Evolutionary conservation across 1,140 invertebrate genomes (phyloP).

Genomic region (Grapholita molesta): DNA sequence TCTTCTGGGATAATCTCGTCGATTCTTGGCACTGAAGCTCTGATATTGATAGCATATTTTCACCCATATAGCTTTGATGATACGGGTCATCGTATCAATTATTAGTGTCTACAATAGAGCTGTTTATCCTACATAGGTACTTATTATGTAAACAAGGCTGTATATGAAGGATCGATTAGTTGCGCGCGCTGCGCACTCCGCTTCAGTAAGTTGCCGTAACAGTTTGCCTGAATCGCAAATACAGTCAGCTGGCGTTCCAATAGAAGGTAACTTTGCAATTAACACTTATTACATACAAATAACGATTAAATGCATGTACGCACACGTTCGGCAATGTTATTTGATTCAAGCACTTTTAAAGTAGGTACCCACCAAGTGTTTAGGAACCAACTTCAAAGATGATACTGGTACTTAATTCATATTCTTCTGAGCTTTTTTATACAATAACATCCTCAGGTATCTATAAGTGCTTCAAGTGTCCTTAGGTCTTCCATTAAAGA

Average conservation of each 20-base stretch:
- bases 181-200: conserved; percentile 57
- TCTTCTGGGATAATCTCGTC: not conserved
- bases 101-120: not conserved
- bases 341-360: too few species aligned
- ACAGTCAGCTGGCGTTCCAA: conserved; percentile 49
- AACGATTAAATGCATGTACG: not conserved
- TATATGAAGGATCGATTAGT: conserved; percentile 57
- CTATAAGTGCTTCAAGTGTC: not conserved
- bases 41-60: not conserved
- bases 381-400: too few species aligned
- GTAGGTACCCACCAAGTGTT: too few species aligned
- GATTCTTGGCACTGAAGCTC: not conserved
- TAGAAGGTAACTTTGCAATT: conserved; percentile 13
- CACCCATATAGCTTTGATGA: not conserved
- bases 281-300: not conserved
- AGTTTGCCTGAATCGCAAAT: conserved; percentile 39
- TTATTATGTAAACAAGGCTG: conserved; percentile 34
- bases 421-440: not conserved
- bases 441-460: not conserved
- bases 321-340: not conserved
- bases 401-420: too few species aligned
- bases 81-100: not conserved
- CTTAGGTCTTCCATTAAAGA: not conserved
- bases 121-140: not conserved
- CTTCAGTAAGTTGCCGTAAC: not conserved